Percentiles rank a stretch among this genome's conserved stretches.
Evolutionary conservation across 2,113 vertebrate species (phyloP).

Genomic region (Noctilio leporinus): DNA sequence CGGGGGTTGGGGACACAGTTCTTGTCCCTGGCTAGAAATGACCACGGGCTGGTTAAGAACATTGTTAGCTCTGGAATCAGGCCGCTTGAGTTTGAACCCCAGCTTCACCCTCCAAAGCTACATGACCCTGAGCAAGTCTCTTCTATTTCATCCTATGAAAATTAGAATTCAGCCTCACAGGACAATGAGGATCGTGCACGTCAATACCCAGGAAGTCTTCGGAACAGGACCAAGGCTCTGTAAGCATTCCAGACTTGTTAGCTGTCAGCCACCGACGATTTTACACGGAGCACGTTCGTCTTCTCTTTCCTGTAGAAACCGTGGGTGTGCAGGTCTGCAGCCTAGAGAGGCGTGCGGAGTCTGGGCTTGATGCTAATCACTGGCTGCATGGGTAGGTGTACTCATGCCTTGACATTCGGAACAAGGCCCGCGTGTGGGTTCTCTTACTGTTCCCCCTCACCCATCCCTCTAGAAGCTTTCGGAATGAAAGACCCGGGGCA

Average conservation of each 20-base stretch:
- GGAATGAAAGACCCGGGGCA: background rate
- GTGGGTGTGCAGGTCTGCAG: background rate
- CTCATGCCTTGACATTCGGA: background rate
- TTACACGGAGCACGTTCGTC: background rate
- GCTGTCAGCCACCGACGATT: background rate
- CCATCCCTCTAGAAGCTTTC: background rate
- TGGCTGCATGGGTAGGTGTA: background rate
- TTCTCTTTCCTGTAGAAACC: background rate
- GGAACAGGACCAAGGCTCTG: background rate
- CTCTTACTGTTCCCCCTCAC: background rate
- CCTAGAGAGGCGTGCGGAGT: background rate
- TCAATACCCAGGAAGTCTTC: rapidly evolving
- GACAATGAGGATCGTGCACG: background rate
- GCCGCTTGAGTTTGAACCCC: background rate
- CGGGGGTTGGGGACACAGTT: background rate
- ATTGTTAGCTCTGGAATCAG: background rate
- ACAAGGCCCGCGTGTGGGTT: rapidly evolving
- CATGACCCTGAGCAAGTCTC: background rate
- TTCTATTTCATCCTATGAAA: background rate
- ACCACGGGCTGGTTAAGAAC: rapidly evolving
- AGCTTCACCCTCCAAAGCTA: background rate
- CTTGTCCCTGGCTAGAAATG: background rate
- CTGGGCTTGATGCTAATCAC: background rate
- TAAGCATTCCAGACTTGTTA: background rate
- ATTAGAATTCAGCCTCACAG: background rate